phyloP scores from a whole-genome alignment of 2,888 invertebrate species.

The Pilophorus perplexus region DNA sequence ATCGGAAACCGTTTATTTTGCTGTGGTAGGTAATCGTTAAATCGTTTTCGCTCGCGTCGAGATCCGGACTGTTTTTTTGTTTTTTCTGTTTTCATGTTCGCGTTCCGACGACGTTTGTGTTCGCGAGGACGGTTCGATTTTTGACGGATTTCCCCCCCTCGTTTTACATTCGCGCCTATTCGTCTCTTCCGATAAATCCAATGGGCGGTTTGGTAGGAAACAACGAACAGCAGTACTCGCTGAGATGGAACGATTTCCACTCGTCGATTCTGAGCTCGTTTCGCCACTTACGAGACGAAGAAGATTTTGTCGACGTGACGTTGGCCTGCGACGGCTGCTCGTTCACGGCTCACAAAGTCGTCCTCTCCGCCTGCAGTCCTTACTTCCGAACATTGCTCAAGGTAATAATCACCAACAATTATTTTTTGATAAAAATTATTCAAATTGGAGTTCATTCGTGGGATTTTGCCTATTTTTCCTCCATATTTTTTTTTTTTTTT shows the following conservation, averaged over 20 bases:
- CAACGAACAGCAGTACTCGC: constrained; percentile 80
- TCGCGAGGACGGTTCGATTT: neutral
- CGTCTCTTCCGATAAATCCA: no score
- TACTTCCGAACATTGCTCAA: constrained; percentile 85
- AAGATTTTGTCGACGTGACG: constrained; percentile 91
- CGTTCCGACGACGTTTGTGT: neutral
- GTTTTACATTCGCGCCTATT: neutral
- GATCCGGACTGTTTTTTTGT: neutral
- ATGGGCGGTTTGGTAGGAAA: constrained; percentile 50
- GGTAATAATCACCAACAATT: constrained; percentile 50
- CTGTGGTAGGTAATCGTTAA: no score
- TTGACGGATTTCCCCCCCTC: neutral
- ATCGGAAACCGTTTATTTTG: no score
- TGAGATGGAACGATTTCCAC: constrained; percentile 94
- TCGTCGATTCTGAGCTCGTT: constrained; percentile 87
- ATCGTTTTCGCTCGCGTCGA: neutral
- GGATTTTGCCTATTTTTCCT: neutral
- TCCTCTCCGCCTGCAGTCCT: constrained; percentile 89
- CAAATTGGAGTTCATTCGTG: neutral
- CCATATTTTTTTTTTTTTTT: neutral
- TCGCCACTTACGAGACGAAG: constrained; percentile 81
- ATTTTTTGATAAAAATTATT: neutral
- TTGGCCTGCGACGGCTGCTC: constrained; percentile 82
- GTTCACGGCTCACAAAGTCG: constrained; percentile 86
- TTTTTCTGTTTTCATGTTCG: no score